Percentiles rank a stretch among this genome's conserved stretches.
phyloP scores from a whole-genome alignment of 2,797 vertebrate genomes.

The Nannoperca australis region DNA sequence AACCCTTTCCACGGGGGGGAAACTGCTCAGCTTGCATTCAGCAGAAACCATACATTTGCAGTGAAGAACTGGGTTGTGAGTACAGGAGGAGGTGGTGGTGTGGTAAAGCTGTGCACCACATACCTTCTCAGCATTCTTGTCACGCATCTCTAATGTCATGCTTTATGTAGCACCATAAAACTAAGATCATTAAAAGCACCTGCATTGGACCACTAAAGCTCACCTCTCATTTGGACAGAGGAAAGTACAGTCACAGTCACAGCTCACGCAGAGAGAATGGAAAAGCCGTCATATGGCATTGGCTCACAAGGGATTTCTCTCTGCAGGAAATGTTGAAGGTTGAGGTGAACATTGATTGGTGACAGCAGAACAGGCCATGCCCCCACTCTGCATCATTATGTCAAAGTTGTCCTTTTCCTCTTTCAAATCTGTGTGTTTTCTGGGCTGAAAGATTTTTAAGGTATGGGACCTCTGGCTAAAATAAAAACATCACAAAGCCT shows the following conservation, averaged over 20 bases:
- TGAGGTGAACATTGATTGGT: constrained; percentile 76
- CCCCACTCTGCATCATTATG: constrained; percentile 60
- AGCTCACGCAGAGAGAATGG: not conserved
- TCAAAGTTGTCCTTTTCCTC: constrained; percentile 67
- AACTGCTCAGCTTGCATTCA: constrained; percentile 70
- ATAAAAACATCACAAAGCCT: not conserved
- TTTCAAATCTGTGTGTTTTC: constrained; percentile 44
- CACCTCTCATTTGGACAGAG: constrained; percentile 48
- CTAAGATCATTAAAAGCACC: constrained; percentile 68
- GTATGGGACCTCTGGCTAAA: not conserved
- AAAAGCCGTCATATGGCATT: constrained; percentile 22
- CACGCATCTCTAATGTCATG: constrained; percentile 58
- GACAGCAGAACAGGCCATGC: constrained; percentile 52
- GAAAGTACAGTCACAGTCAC: constrained; percentile 6
- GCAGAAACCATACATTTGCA: constrained; percentile 73
- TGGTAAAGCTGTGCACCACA: constrained; percentile 46
- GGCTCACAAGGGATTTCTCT: constrained; percentile 36
- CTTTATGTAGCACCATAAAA: constrained; percentile 70
- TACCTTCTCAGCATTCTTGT: constrained; percentile 77
- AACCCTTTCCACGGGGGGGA: constrained; percentile 37
- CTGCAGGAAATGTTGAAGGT: constrained; percentile 57
- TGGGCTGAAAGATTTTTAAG: constrained; percentile 25
- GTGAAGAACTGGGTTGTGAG: constrained; percentile 43
- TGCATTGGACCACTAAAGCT: constrained; percentile 48
- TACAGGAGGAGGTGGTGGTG: constrained; percentile 29